Evolutionary conservation across 2,113 vertebrate genomes (phyloP).

Genomic region (Riparia riparia): DNA sequence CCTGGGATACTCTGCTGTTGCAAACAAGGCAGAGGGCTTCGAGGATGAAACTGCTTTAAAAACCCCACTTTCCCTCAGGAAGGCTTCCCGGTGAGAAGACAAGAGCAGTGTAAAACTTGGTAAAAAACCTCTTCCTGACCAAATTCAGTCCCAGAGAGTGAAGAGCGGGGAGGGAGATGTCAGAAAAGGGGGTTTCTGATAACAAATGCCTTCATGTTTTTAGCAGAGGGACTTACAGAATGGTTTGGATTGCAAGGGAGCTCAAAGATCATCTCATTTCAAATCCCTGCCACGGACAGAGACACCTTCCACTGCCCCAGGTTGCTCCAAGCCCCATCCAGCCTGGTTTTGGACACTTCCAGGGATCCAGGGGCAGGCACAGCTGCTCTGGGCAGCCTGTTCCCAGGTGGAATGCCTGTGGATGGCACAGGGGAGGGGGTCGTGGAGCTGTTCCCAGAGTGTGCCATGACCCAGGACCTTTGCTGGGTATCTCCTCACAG

Average conservation of each 20-base stretch:
- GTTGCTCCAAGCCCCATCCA: too few relatives aligned
- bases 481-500: not conserved
- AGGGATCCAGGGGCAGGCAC: too few relatives aligned
- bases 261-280: too few relatives aligned
- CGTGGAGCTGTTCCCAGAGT: not conserved
- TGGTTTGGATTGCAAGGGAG: not conserved
- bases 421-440: not conserved
- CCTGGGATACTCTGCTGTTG: fast-evolving
- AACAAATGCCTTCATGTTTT: not conserved
- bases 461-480: not conserved
- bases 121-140: not conserved
- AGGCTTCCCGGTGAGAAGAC: not conserved
- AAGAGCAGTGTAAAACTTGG: not conserved
- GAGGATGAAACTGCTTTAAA: not conserved
- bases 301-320: too few relatives aligned
- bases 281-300: too few relatives aligned
- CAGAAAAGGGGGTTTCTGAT: not conserved
- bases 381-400: not conserved
- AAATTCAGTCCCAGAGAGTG: not conserved
- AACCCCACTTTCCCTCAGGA: not conserved
- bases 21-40: not conserved
- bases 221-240: not conserved
- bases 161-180: not conserved
- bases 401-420: too few relatives aligned
- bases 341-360: too few relatives aligned